A percentile compares a stretch with the other conserved stretches of the same genome.
phyloP scores from a whole-genome alignment of 2,113 vertebrate genomes.

The Myxocyprinus asiaticus region DNA sequence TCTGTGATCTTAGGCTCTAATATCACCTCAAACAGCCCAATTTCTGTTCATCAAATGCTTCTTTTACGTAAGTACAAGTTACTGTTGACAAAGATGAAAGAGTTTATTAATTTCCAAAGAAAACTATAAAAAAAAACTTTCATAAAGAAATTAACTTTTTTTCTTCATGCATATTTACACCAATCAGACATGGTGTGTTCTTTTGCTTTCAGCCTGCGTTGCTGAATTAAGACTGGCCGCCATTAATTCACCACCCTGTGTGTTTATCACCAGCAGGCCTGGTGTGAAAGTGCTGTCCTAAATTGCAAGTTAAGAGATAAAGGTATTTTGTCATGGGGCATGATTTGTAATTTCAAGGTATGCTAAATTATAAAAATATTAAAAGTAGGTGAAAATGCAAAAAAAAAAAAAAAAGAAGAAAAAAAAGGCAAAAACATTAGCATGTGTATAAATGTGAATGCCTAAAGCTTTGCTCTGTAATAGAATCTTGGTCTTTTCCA shows the following conservation, averaged over 20 bases:
- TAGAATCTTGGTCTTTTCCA: slow-evolving; percentile 42
- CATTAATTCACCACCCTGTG: slow-evolving; percentile 44
- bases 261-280: slow-evolving; percentile 48
- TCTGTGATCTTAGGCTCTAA: background rate
- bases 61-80: background rate
- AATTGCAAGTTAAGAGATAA: slow-evolving; percentile 45
- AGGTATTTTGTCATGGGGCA: slow-evolving; percentile 46
- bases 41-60: background rate
- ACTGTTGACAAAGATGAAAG: no score
- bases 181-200: background rate
- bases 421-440: background rate
- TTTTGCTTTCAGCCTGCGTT: slow-evolving; percentile 16
- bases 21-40: slow-evolving; percentile 2
- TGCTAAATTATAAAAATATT: slow-evolving; percentile 39
- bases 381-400: slow-evolving; percentile 13
- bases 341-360: slow-evolving; percentile 53
- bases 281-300: slow-evolving; percentile 18
- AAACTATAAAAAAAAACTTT: no score
- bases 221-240: slow-evolving; percentile 19
- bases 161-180: slow-evolving; percentile 24
- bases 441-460: slow-evolving; percentile 28
- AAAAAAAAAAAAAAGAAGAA: background rate
- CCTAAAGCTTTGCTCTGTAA: slow-evolving; percentile 41
- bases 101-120: no score
- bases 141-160: no score